Evolutionary conservation across 2,113 vertebrate species (phyloP), one percentile per base, ranked within the genome.

Genomic region (Eublepharis macularius): DNA sequence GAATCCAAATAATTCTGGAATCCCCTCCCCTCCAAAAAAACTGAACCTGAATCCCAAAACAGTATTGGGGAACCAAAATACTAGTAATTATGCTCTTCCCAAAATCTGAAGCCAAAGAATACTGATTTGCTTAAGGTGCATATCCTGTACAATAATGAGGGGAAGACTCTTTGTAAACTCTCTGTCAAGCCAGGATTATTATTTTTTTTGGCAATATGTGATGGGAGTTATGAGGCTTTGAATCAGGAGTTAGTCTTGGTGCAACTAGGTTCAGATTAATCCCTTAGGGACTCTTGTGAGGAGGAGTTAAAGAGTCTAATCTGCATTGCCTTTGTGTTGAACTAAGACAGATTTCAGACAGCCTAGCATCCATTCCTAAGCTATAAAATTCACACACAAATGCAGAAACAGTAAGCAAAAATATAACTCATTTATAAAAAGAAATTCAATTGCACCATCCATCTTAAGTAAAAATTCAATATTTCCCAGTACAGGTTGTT

Each of bases 391-490:
- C 65, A 81, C 45, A 65, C 4, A 73, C 16, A 91, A 82, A 66
- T 45, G 45, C 86, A 91, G 75, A 81, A 89, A 57, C 45, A 81
- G 85, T 91, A 92, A 94, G 95, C 84, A 94, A 88, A n/a, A 94
- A 91, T 90, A 81, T 63, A 93, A 92, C 80, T 93, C 51, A 88
- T 94, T 95, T 94, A 83, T 92, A 93, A 95, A 94, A 92, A 84
- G 89, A 91, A 84, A 76, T 84, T 91, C 78, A 92, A 83, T 69
- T 36, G 7, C 72, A 80, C 76, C 82, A 92, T 93, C 87, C 83
- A 85, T 94, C 91, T 93, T 91, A 86, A 94, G 83, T 91, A 93
- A 93, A 94, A 95, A 94, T 89, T 89, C 91, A 93, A 13, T 94
- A 92, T 92, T 94, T 94, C 81, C 78, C 49, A 6, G 66, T 36